phyloP scores from a whole-genome alignment of 2,113 vertebrate species.

The Clarias gariepinus region DNA sequence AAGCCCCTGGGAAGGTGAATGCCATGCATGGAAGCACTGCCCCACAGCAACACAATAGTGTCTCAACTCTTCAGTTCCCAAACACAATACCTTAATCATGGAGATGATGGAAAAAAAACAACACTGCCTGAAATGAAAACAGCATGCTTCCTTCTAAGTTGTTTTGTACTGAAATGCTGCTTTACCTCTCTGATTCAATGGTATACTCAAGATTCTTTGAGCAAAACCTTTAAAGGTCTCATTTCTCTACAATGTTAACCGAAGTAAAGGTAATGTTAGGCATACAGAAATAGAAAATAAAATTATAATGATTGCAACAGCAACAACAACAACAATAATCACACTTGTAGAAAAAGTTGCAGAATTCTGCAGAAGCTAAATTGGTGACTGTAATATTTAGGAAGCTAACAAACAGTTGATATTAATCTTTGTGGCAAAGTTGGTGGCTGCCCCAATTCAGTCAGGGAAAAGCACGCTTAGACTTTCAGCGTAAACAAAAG shows the following conservation, averaged over 20 bases:
- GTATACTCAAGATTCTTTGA: neutral
- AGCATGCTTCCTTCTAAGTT: neutral
- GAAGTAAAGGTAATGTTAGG: neutral
- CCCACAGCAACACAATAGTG: neutral
- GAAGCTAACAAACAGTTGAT: neutral
- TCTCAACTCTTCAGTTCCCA: conserved; percentile 27
- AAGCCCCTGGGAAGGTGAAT: conserved; percentile 21
- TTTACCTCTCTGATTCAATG: neutral
- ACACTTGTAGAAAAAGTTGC: neutral
- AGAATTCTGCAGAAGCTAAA: neutral
- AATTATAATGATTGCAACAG: neutral
- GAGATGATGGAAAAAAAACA: conserved; percentile 27
- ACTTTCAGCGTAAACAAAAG: neutral
- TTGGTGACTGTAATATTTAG: neutral
- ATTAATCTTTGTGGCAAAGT: neutral
- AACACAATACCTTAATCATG: conserved; percentile 15
- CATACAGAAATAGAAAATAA: neutral
- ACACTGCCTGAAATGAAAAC: conserved; percentile 10
- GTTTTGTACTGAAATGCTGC: neutral
- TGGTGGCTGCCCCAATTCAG: neutral
- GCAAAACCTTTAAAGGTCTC: neutral
- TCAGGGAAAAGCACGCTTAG: neutral
- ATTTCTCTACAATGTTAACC: neutral
- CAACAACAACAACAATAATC: neutral
- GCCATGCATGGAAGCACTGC: neutral